Evolutionary conservation across 2,113 vertebrate genomes (phyloP).

Genomic region (Seriola quinqueradiata): DNA sequence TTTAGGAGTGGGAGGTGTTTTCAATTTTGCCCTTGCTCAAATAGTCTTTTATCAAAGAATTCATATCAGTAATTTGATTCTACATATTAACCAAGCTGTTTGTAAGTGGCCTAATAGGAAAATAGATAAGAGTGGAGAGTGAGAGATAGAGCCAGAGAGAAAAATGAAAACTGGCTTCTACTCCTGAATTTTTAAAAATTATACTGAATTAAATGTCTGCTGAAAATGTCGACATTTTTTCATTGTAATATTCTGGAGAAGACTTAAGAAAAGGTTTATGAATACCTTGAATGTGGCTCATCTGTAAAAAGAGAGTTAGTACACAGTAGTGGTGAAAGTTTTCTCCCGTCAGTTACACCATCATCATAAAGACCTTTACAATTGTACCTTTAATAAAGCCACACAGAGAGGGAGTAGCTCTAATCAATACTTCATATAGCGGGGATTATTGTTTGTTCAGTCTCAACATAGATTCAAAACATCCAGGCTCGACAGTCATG

Average conservation of each 20-base stretch:
- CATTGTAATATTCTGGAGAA: slow-evolving; percentile 21
- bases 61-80: slow-evolving; percentile 79
- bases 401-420: slow-evolving; percentile 63
- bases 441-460: slow-evolving; percentile 78
- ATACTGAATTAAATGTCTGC: slow-evolving; percentile 31
- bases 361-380: slow-evolving; percentile 76
- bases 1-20: slow-evolving; percentile 79
- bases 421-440: slow-evolving; percentile 82
- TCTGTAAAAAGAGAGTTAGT: slow-evolving; percentile 12
- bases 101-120: slow-evolving; percentile 68
- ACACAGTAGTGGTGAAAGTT: slow-evolving; percentile 57
- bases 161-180: slow-evolving; percentile 42
- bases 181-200: slow-evolving; percentile 10
- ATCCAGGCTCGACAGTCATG: slow-evolving; percentile 68
- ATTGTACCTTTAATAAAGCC: slow-evolving; percentile 77
- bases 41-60: slow-evolving; percentile 82
- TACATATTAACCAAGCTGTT: slow-evolving; percentile 72
- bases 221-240: slow-evolving; percentile 44
- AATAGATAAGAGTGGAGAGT: slow-evolving; percentile 22
- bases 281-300: slow-evolving; percentile 9
- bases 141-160: slow-evolving; percentile 28
- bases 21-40: slow-evolving; percentile 77
- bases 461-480: slow-evolving; percentile 72
- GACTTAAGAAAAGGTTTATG: slow-evolving; percentile 24
- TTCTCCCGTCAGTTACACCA: slow-evolving; percentile 63